Evolutionary conservation across 2,888 invertebrate species (phyloP).

Genomic region (Lithodes maja): DNA sequence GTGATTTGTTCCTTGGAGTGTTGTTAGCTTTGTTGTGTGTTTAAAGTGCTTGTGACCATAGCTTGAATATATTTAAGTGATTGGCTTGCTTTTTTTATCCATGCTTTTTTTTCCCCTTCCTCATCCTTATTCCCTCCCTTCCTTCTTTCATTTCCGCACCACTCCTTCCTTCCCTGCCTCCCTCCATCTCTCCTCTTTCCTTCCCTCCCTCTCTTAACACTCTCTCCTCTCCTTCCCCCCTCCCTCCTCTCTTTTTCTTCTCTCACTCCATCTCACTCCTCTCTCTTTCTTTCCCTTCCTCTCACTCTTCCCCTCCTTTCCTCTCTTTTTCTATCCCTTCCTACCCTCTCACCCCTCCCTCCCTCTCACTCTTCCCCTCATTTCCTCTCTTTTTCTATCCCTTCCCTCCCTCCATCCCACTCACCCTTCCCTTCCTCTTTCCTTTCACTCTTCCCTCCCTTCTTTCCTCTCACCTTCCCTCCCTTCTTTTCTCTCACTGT

Average conservation of each 20-base stretch:
- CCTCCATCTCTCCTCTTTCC: neutral
- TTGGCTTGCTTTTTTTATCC: too few relatives aligned
- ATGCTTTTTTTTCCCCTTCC: neutral
- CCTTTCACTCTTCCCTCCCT: neutral
- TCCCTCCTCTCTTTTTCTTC: neutral
- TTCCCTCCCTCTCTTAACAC: neutral
- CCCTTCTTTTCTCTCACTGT: neutral
- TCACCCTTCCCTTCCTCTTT: neutral
- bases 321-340: neutral
- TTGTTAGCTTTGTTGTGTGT: too few relatives aligned
- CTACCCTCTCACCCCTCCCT: neutral
- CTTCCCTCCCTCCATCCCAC: neutral
- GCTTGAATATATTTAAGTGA: too few relatives aligned
- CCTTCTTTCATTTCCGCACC: neutral
- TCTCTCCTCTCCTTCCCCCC: neutral
- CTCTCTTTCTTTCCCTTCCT: neutral
- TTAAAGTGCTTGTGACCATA: too few relatives aligned
- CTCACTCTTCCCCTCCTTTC: neutral
- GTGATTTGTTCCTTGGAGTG: too few relatives aligned
- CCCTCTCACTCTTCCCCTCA: neutral
- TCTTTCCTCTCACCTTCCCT: neutral
- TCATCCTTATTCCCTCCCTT: neutral
- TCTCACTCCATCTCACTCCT: neutral
- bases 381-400: neutral
- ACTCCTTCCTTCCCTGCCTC: neutral